phyloP scores from a whole-genome alignment of 92 coral and sea anemone species.

The Chrysogorgia sp. region DNA sequence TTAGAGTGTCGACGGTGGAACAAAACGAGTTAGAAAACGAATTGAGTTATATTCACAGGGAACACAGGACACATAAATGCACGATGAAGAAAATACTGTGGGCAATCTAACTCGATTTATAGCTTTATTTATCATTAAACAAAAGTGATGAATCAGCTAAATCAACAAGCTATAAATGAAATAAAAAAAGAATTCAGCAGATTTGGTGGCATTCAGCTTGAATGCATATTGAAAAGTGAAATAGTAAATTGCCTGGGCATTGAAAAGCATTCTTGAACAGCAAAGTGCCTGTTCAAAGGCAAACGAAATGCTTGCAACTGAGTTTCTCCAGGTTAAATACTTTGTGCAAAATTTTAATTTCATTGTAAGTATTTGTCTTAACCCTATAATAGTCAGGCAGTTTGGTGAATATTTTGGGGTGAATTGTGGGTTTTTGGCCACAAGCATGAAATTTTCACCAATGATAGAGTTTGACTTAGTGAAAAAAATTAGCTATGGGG shows the following conservation, averaged over 20 bases:
- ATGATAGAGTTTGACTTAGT: no score
- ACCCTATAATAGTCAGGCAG: no score
- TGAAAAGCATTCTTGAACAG: conserved; percentile 13
- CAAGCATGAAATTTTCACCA: no score
- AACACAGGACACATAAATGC: no score
- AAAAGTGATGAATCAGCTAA: conserved; percentile 40
- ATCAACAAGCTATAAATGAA: conserved; percentile 47
- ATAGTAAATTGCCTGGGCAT: conserved; percentile 14
- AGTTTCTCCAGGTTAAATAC: conserved; percentile 30
- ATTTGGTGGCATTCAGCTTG: conserved; percentile 43
- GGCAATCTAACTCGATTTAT: conserved; percentile 35
- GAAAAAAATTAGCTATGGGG: no score
- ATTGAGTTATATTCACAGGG: not conserved
- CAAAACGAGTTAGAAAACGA: not conserved
- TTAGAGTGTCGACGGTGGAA: not conserved
- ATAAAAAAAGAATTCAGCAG: conserved; percentile 44
- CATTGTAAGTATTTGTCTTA: conserved; percentile 21
- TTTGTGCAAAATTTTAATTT: not conserved
- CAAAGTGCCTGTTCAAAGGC: conserved; percentile 21
- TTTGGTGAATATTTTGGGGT: no score
- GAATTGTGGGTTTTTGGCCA: no score
- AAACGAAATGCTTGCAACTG: conserved; percentile 2
- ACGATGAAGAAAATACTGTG: no score
- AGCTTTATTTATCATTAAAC: conserved; percentile 54
- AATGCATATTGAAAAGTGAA: conserved; percentile 31